These are phyloP conservation scores for Amphipoea lucens DNA, from an alignment of 2,888 invertebrate genomes.

Conservation along the genomic window DNA sequence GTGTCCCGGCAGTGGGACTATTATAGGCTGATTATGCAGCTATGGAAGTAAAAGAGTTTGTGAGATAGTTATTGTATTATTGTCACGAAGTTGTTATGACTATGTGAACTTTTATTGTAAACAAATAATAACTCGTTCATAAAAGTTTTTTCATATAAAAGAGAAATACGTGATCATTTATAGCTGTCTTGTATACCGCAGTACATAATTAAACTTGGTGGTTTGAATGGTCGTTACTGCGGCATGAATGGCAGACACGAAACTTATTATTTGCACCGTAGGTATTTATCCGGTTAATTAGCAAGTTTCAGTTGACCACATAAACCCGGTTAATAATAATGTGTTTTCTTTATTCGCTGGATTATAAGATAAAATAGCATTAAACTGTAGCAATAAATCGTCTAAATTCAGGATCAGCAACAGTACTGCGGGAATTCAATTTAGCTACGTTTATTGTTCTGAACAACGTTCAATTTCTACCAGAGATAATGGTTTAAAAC, in stretches of 20 bases:
- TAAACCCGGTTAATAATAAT: background rate
- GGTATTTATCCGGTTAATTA: conserved; percentile 12
- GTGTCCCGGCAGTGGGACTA: background rate
- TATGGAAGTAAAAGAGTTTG: background rate
- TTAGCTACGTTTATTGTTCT: conserved; percentile 12
- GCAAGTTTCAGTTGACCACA: background rate
- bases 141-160: background rate
- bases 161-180: conserved; percentile 2
- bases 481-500: conserved; percentile 24
- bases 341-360: background rate
- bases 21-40: background rate
- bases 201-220: conserved; percentile 15
- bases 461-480: background rate
- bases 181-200: background rate
- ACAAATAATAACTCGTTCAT: background rate
- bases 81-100: background rate
- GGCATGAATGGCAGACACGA: background rate
- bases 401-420: conserved; percentile 11
- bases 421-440: conserved; percentile 1
- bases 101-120: background rate
- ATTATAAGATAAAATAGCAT: background rate
- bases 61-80: background rate
- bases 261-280: conserved; percentile 12
- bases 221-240: background rate
- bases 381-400: conserved; percentile 5